Conservation (phyloP, 2,888 invertebrate genomes). For the Lasioglossum leucozonium region DNA sequence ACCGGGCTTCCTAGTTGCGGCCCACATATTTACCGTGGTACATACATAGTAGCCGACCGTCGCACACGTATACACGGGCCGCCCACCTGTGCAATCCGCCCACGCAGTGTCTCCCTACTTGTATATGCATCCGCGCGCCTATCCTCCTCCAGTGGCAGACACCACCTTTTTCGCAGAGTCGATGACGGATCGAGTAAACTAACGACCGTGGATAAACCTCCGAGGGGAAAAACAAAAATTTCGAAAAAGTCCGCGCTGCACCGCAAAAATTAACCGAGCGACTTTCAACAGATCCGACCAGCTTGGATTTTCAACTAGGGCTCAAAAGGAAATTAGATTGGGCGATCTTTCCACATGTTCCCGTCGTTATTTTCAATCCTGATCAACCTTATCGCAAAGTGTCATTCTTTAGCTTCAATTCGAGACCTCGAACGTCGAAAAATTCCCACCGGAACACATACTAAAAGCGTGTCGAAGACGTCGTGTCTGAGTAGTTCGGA, state of each 20-base stretch:
- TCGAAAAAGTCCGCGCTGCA: background rate
- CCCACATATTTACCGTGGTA: conserved; percentile 43
- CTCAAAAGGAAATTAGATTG: no score
- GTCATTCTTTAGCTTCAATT: background rate
- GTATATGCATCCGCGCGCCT: conserved; percentile 26
- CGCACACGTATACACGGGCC: conserved; percentile 25
- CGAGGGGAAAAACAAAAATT: background rate
- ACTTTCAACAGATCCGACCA: background rate
- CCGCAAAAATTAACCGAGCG: background rate
- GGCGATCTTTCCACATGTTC: no score
- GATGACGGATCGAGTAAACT: conserved; percentile 75
- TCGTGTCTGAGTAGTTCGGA: background rate
- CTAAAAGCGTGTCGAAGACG: background rate
- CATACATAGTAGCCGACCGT: conserved; percentile 39
- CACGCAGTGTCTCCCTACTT: conserved; percentile 37
- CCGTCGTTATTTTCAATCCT: background rate
- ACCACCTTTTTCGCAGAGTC: conserved; percentile 37
- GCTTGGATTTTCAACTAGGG: background rate
- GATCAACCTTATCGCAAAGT: background rate
- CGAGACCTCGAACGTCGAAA: background rate
- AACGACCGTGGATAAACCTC: conserved; percentile 29
- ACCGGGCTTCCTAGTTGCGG: conserved; percentile 47
- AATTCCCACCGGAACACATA: background rate
- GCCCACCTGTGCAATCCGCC: conserved; percentile 44
- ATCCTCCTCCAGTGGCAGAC: conserved; percentile 19